A percentile compares a stretch with the other conserved stretches of the same genome.
phyloP scores from a whole-genome alignment of 2,797 vertebrate species.

The Epinephelus awoara region DNA sequence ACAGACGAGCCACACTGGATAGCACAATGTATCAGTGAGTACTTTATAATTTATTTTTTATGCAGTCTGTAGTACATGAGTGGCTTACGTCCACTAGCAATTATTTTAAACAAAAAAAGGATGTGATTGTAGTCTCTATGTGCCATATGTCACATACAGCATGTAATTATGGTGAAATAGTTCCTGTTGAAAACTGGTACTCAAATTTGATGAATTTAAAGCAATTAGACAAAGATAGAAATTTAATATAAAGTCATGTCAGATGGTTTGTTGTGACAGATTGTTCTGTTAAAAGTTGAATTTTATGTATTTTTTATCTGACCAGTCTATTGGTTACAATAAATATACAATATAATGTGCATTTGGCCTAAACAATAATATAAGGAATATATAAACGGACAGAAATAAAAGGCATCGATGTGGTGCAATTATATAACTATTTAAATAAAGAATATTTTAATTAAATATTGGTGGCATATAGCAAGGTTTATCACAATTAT shows the following conservation, averaged over 20 bases:
- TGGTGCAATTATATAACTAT: background rate
- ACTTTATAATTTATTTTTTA: background rate
- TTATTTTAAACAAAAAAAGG: conserved; percentile 1
- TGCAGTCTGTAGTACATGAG: background rate
- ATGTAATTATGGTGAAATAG: background rate
- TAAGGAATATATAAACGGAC: background rate
- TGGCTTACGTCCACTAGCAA: background rate
- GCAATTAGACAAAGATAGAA: background rate
- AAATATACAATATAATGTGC: background rate
- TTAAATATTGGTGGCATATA: background rate
- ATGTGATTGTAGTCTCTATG: background rate
- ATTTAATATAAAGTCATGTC: background rate
- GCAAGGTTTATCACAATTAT: background rate
- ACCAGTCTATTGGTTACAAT: background rate
- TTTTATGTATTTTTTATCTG: background rate
- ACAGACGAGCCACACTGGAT: conserved; percentile 35
- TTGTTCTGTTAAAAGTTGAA: background rate
- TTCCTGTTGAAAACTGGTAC: background rate
- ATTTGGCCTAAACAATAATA: background rate
- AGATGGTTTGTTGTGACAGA: background rate
- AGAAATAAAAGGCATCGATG: background rate
- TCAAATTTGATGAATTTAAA: too few relatives aligned
- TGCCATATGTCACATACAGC: background rate
- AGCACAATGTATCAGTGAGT: conserved; percentile 68
- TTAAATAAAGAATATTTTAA: background rate